Base-by-base conservation (phyloP, 2,888 invertebrate species). In the Clusia tigrina region DNA sequence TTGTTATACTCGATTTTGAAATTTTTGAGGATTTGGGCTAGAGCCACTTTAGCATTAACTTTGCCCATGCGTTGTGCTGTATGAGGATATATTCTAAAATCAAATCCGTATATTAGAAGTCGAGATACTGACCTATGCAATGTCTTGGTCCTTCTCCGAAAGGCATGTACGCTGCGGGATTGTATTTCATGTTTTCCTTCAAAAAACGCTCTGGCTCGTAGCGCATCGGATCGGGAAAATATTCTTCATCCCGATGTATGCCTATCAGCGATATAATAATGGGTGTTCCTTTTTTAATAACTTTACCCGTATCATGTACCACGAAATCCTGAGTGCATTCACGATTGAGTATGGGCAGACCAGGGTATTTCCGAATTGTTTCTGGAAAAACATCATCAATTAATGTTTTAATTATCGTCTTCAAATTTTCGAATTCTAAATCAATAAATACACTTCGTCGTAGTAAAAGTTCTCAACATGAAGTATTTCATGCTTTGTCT, bases 181-280 rank as follows among this genome's bases (percentile, higher is more conserved):
- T 72, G 22, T 75, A 80, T 62, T 76, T 74, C 57, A 72, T 72
- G 24, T 72, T 70, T 22, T 77, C 77, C 1, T 81, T 78, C 0
- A 70, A 64, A 70, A 82, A 86, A n/a, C 86, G 74, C 61, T 86
- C 85, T 0, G 86, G 86, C 62, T 82, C 76, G 67, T 84, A 86
- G 59, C 71, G 71, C n/a, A 82, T 65, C 1, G 86, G 84, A 54
- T 86, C 76, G 0, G 82, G 81, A 58, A 84, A 86, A 66, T 83
- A 78, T 26, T 82, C 74, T 1, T 74, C 71, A 73, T 85, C 85
- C 1, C 83, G 76, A 63, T 85, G 85, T 42, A 86, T 71, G 32
- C 83, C 84, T 17, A 81, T 60, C 12, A 82, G 63, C 1, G 85
- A 81, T 26, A 85, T 81, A 1, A 82, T 65, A n/a, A 85, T 74